Base-by-base conservation (phyloP, 1,140 invertebrate genomes). In the Coboldia fuscipes region DNA sequence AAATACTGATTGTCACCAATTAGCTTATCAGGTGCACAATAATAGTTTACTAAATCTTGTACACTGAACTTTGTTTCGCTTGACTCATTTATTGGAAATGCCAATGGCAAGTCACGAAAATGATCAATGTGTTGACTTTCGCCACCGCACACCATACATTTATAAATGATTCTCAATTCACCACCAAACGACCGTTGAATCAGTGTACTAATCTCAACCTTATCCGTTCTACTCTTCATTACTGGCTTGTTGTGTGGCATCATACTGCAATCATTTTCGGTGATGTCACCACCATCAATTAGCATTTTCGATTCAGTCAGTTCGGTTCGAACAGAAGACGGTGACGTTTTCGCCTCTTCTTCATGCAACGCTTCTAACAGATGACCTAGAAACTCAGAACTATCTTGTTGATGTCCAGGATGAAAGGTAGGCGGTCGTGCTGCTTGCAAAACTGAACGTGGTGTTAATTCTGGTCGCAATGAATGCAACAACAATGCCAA, bases 351-450 rank as follows among this genome's bases (percentile, higher is more conserved):
- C 33, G n/a, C 22, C 45, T 76, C 72, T 45, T 77, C 66, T 45
- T 78, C 74, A 37, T 78, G 71, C n/a, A 79, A 44, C 30, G 66
- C 58, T 44, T 79, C 73, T 33, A 79, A 51, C 3, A 79, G 48
- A 50, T 72, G 77, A 61, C 75, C 72, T 28, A 89, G 62, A 59
- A 82, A 86, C 58, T 89, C 83, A 2, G 80, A 83, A 51, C 80
- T 84, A 45, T 88, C 83, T 45, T 89, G 82, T 44, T 86, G 82
- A 41, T 74, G 64, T 16, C 78, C 72, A 16, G 61, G 59, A 17
- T 66, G 62, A 50, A 89, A 86, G 46, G 75, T 78, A 0, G 73
- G 63, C 8, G 81, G 81, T 40, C 72, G 59, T 0, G 75, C 68
- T 0, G 66, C 61, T 31, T 61, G 57, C 26, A 75, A 57, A 44